Evolutionary conservation across 2,888 invertebrate species (phyloP), one percentile per base, ranked within the genome.

Genomic region (Oscheius sp.): DNA sequence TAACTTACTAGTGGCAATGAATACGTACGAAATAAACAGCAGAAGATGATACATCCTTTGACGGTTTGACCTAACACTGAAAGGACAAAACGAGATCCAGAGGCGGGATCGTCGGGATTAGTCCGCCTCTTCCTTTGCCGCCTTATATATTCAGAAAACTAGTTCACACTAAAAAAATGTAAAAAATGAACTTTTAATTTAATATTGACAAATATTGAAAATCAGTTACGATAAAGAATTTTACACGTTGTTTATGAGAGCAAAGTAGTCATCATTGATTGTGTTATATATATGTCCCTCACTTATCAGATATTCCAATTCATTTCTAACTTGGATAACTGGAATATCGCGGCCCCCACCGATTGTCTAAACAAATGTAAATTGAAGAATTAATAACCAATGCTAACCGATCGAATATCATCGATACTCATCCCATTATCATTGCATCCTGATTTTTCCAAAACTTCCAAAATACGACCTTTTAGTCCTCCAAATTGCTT

Each of bases 281-380:
- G 67, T 67, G 30, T 24, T 30, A 61, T 67, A 67, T n/a, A 61
- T 26, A 30, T 67, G 67, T 12, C 67, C 67, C 49, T 67, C 67
- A 17, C 32, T 30, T 28, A 51, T 44, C 22, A 67, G 62, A 20
- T 61, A 67, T 3, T 67, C 67, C 0, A 61, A 32, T 32, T 67
- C 67, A 1, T 28, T 26, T 6, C 44, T 36, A 17, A 67, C 22
- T 9, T 41, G 44, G 9, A 24, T 26, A 8, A 41, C 30, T 20
- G 33, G 50, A 32, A 57, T 38, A 8, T 38, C 14, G n/a, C n/a
- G n/a, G n/a, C n/a, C n/a, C n/a, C n/a, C n/a, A 12, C 62, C 51
- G 24, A 62, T 14, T 30, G 36, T 62, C 67, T 67, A 51, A 30
- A 67, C 24, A 14, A 30, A 6, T 51, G n/a, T 32, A 5, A 30